Evolutionary conservation across 2,888 invertebrate species (phyloP), one percentile per base, ranked within the genome.

Genomic region (Corbicula japonica): DNA sequence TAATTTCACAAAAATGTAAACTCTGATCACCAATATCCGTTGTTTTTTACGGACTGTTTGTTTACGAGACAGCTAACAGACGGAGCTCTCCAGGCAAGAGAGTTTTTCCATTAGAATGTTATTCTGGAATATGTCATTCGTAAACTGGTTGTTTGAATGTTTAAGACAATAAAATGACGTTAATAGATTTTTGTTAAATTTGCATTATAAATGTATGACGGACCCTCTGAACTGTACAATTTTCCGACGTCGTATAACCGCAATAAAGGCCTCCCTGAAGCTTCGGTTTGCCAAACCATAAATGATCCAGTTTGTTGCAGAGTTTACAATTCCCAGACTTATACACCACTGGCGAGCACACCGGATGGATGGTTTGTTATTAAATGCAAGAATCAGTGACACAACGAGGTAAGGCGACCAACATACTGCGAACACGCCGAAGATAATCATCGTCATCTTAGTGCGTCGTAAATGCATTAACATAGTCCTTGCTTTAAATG

Each of bases 251-350:
- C 46, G 54, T 1, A 78, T 2, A 23, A 76, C 62, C 10, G 74
- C 56, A 21, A 68, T 71, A 32, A 80, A 80, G 0, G 80, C 75
- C 12, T 80, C 58, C 50, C 72, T 60, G 50, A 80, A 80, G 26
- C 62, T 76, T 72, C 68, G 61, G 58, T 80, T 80, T 2, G 80
- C 76, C 1, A 80, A 52, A 12, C 80, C 80, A 58, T 76, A 80
- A 12, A 80, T 80, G n/a, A 80, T 56, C 80, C 80, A 80, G 62
- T 80, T 80, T 41, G 58, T 52, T n/a, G 80, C 80, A 3, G 80
- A 80, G 32, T 80, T 76, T 15, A 80, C 15, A 18, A 80, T 61
- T 6, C 80, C 80, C 0, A 52, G 35, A 41, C 66, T 62, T 8
- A 76, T 80, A 26, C 68, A 72, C 80, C 80, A 79, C 61, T 69